Evolutionary conservation across 2,888 invertebrate genomes (phyloP), one percentile per base, ranked within the genome.

Genomic region (Agonopterix subpropinquella): DNA sequence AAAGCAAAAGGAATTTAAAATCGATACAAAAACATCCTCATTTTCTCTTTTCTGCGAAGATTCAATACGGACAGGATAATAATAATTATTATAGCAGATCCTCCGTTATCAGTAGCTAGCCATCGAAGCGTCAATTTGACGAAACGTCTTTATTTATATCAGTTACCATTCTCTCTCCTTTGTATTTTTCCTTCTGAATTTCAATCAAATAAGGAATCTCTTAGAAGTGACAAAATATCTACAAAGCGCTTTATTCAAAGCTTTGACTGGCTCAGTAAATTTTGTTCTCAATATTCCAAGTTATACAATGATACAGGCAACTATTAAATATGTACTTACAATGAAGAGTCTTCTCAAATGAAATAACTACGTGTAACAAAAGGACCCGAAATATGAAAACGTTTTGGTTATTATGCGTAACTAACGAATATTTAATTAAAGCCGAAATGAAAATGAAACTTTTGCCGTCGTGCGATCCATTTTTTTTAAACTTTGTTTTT

Each of bases 141-240:
- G 54, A 51, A 54, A 54, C 52, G 52, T 28, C 39, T 39, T 39
- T 39, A 54, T 52, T 52, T 63, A 62, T 63, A 63, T 63, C 59
- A 66, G 64, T 64, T 61, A 57, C 54, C 51, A 53, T 52, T 55
- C 54, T 48, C 54, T 49, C 54, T 58, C 55, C 52, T 61, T 64
- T 62, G 60, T 64, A 58, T 53, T 51, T 57, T 60, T 62, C 64
- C 61, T 53, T 53, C 57, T 55, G 60, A 61, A 58, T 61, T 64
- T 64, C 61, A 59, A 64, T 62, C 62, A 61, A 61, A 59, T 59
- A 61, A 59, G 53, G 58, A 62, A 57, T 54, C 55, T 54, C 55
- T 58, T 53, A 50, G 55, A 55, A 55, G 54, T 57, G 59, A 59
- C 55, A 56, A 56, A 48, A 49, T 54, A 53, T 55, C 55, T 53